Conservation (phyloP, 2,888 invertebrate species). For the Megastigmus dorsalis region DNA sequence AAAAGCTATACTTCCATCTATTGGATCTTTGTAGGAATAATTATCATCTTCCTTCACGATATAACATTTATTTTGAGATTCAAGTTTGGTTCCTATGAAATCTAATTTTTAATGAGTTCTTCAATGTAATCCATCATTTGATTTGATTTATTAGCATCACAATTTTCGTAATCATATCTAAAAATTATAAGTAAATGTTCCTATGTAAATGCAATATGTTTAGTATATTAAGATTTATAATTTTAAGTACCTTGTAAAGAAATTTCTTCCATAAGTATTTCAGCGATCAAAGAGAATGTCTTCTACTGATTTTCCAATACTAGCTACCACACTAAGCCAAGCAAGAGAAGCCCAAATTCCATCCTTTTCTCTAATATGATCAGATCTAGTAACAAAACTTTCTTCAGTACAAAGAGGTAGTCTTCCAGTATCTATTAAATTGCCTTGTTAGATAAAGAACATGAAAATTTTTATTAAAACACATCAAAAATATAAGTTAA, state of each 20-base stretch:
- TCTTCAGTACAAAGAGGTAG: constrained; percentile 98
- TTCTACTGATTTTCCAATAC: constrained; percentile 85
- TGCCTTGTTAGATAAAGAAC: constrained; percentile 74
- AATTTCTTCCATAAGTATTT: constrained; percentile 94
- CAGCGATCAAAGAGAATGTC: constrained; percentile 91
- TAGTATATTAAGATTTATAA: not conserved
- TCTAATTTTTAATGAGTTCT: constrained; percentile 79
- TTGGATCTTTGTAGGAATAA: constrained; percentile 96
- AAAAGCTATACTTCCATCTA: constrained; percentile 91
- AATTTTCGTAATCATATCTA: constrained; percentile 97
- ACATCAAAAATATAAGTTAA: not conserved
- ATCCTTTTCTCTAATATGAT: constrained; percentile 99
- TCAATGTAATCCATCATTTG: constrained; percentile 92
- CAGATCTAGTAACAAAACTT: constrained; percentile 98
- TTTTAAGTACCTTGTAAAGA: constrained; percentile 95
- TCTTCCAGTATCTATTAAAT: constrained; percentile 96
- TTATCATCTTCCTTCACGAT: constrained; percentile 90
- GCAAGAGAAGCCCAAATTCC: constrained; percentile 98
- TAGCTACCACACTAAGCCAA: constrained; percentile 94
- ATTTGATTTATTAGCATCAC: constrained; percentile 89
- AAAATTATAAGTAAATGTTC: constrained; percentile 16
- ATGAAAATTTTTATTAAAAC: not conserved
- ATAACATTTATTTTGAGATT: constrained; percentile 81
- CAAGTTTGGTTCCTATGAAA: constrained; percentile 79
- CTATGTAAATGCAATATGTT: not conserved